Conservation (phyloP, 2,113 vertebrate genomes). For the Petrocephalus zakoni region DNA sequence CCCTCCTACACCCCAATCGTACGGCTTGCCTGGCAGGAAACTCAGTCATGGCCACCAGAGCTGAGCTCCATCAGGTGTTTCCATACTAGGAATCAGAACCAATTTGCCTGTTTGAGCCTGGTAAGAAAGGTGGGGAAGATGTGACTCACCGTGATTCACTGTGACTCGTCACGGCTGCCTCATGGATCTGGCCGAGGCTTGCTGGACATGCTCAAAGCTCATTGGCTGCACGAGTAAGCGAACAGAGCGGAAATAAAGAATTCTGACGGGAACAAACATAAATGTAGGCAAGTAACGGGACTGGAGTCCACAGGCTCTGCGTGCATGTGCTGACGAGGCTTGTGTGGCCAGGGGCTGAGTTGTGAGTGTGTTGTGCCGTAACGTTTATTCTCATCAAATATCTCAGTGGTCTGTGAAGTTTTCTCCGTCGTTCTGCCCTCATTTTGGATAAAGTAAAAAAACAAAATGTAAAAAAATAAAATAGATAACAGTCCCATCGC, state of each 20-base stretch:
- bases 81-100: constrained; percentile 34
- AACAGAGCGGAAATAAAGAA: neutral
- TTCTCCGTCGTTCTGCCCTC: neutral
- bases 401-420: neutral
- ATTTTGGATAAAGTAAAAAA: neutral
- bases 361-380: neutral
- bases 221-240: neutral
- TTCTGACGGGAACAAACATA: neutral
- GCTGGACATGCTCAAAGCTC: neutral
- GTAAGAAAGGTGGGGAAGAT: neutral
- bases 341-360: neutral
- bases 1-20: constrained; percentile 19
- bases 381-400: neutral
- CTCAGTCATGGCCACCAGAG: constrained; percentile 42
- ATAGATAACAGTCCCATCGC: neutral
- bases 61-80: constrained; percentile 48
- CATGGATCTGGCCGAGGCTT: neutral
- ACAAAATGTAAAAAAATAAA: neutral
- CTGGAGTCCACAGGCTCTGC: neutral
- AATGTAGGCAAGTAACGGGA: neutral
- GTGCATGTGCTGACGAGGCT: neutral
- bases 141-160: neutral
- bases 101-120: neutral
- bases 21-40: constrained; percentile 29
- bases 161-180: neutral